Conservation (phyloP, 2,888 invertebrate genomes). For the Petrophora chlorosata region DNA sequence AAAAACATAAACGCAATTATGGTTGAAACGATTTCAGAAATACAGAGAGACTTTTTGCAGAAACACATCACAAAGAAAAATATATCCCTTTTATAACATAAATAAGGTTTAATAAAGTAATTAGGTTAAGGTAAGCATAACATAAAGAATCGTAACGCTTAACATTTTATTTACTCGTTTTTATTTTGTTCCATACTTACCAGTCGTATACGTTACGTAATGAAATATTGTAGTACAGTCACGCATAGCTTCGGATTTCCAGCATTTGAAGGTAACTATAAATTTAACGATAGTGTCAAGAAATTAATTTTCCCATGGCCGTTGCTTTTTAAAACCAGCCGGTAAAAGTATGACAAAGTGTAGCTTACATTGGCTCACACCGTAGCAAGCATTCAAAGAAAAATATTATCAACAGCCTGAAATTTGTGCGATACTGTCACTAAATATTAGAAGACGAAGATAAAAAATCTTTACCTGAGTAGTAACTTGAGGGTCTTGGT, state of each 20-base stretch:
- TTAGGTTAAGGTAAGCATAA: background rate
- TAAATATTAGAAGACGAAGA: background rate
- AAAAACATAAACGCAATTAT: no score
- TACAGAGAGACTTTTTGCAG: no score
- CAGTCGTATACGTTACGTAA: constrained; percentile 9
- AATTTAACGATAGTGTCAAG: constrained; percentile 3
- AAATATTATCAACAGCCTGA: background rate
- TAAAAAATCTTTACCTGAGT: constrained; percentile 16
- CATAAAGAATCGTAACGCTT: constrained; percentile 1
- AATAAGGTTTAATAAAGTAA: background rate
- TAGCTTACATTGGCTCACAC: no score
- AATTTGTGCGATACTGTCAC: no score
- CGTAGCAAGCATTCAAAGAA: background rate
- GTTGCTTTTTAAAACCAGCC: background rate
- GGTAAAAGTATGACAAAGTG: no score
- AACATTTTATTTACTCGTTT: constrained; percentile 2
- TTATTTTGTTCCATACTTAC: constrained; percentile 10
- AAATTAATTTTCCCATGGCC: background rate
- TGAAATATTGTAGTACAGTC: constrained; percentile 19
- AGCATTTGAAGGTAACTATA: constrained; percentile 7
- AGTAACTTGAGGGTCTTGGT: constrained; percentile 90
- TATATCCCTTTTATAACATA: background rate
- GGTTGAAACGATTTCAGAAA: no score
- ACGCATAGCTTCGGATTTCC: constrained; percentile 14
- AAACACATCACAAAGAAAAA: no score